These are phyloP conservation scores for Spheniscus mendiculus DNA, from an alignment of 2,113 vertebrate genomes.

Conservation along the genomic window DNA sequence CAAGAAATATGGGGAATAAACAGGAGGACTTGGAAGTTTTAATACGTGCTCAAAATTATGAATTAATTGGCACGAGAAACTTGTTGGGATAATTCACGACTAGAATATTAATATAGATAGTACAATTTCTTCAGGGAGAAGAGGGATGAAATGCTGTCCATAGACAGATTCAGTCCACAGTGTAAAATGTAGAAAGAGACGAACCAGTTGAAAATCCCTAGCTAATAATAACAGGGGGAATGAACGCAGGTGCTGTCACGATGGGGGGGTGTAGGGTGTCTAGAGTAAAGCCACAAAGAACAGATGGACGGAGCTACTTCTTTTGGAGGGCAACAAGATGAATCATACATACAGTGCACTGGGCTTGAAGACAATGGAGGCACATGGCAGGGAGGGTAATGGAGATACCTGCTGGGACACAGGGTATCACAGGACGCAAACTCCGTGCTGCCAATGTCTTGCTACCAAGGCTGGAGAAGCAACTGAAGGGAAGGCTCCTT, in stretches of 20 bases:
- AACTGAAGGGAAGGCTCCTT: not conserved
- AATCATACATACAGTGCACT: not conserved
- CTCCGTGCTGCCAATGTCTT: not conserved
- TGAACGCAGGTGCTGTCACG: not conserved
- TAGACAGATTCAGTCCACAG: not conserved
- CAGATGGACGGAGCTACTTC: conserved; percentile 42
- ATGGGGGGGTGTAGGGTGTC: not conserved
- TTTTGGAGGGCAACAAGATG: not conserved
- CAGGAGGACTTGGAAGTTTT: conserved; percentile 51
- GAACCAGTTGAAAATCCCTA: conserved; percentile 7
- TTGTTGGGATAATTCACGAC: conserved; percentile 38
- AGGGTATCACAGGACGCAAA: not conserved
- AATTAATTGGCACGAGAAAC: conserved; percentile 39
- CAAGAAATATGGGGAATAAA: conserved; percentile 33
- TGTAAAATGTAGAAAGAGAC: not conserved
- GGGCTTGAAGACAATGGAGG: not conserved
- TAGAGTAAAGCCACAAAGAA: conserved; percentile 6
- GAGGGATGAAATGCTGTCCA: not conserved
- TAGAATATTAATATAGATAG: conserved; percentile 22
- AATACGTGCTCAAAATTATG: conserved; percentile 35
- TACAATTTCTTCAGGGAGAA: not conserved
- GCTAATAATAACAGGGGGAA: not conserved
- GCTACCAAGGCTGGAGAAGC: not conserved
- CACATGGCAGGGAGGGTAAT: not conserved
- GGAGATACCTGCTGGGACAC: not conserved